Conservation (phyloP, 1,140 invertebrate genomes). For the Plectus sambesii region DNA sequence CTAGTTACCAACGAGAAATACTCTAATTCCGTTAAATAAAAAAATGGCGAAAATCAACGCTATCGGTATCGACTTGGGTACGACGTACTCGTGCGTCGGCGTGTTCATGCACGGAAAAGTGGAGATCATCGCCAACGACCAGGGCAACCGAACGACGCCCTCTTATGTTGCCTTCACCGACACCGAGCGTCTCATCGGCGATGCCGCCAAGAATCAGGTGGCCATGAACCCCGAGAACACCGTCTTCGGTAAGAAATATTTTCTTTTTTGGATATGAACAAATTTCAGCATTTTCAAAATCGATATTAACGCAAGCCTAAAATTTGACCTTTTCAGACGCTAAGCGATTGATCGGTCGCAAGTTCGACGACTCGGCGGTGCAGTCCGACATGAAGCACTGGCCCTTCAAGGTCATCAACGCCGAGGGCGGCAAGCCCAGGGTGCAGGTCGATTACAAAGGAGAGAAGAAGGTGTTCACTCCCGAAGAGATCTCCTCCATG, state of each 20-base stretch:
- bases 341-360: constrained; percentile 73
- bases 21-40: too few species aligned
- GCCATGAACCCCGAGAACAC: constrained; percentile 74
- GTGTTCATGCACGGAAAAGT: constrained; percentile 66
- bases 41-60: constrained; percentile 42
- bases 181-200: constrained; percentile 84
- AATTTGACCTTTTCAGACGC: constrained; percentile 53
- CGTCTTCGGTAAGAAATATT: constrained; percentile 49
- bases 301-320: neutral
- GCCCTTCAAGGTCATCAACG: constrained; percentile 56
- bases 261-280: too few species aligned
- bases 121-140: constrained; percentile 91
- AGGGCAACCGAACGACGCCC: constrained; percentile 88
- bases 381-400: constrained; percentile 87
- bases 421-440: constrained; percentile 39
- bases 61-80: constrained; percentile 53
- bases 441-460: constrained; percentile 59
- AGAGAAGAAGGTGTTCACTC: constrained; percentile 77
- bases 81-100: constrained; percentile 53
- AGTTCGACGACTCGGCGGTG: constrained; percentile 74
- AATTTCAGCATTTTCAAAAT: constrained; percentile 10
- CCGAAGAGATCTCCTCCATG: constrained; percentile 82
- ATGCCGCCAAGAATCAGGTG: constrained; percentile 81
- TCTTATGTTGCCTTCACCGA: constrained; percentile 93
- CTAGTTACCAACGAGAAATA: too few species aligned